A percentile compares a stretch with the other conserved stretches of the same genome.
Conservation (phyloP, 2,113 vertebrate genomes). For the Mirounga angustirostris region DNA sequence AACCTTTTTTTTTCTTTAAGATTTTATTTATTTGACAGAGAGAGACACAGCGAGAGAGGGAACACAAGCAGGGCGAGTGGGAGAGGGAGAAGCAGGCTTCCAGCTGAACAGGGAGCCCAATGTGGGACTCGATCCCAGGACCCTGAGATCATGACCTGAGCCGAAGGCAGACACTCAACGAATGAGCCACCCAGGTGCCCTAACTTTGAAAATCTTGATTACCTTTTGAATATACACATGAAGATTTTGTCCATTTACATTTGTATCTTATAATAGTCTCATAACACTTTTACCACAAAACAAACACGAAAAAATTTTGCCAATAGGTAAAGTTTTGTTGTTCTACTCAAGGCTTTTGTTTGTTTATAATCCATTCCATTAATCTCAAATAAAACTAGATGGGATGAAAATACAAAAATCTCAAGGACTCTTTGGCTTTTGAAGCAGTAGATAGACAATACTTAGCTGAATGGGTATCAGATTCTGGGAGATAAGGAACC, state of each 20-base stretch:
- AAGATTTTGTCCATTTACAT: background rate
- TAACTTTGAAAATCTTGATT: background rate
- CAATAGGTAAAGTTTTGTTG: background rate
- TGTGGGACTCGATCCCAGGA: too few relatives aligned
- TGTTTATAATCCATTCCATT: background rate
- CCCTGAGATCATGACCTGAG: too few relatives aligned
- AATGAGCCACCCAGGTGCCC: too few relatives aligned
- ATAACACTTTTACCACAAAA: background rate
- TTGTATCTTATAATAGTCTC: background rate
- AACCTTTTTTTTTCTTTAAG: background rate
- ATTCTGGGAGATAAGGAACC: fast-evolving
- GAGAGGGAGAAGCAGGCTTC: too few relatives aligned
- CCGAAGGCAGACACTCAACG: too few relatives aligned
- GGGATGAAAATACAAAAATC: background rate
- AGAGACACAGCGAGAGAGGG: too few relatives aligned
- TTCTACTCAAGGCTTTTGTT: background rate
- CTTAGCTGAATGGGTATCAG: background rate
- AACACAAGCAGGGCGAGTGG: too few relatives aligned
- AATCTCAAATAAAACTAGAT: background rate
- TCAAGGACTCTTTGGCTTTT: background rate
- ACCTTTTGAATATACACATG: background rate
- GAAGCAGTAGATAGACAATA: background rate
- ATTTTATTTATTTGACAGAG: too few relatives aligned
- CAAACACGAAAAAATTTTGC: background rate
- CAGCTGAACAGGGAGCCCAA: too few relatives aligned